These are phyloP conservation scores for Wasmannia auropunctata DNA, from an alignment of 1,140 invertebrate species.

Conservation along the genomic window DNA sequence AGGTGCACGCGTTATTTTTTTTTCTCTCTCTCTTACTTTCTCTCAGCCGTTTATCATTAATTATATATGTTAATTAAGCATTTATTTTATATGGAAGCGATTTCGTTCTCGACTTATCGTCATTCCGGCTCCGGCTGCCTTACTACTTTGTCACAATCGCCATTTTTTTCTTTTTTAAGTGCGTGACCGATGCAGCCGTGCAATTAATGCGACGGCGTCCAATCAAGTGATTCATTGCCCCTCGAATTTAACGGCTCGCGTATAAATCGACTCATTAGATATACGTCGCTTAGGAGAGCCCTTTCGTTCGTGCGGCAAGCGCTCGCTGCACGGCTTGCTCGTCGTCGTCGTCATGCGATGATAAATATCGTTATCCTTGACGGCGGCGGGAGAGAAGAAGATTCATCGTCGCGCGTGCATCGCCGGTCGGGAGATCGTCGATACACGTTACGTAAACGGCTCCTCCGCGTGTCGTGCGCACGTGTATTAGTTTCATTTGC, in stretches of 20 bases:
- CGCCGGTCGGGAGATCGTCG: neutral
- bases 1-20: slow-evolving; percentile 58
- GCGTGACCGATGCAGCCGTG: slow-evolving; percentile 18
- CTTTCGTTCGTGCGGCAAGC: neutral
- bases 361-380: slow-evolving; percentile 20
- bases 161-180: neutral
- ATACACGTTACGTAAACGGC: slow-evolving; percentile 6
- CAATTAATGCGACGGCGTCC: neutral
- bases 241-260: slow-evolving; percentile 22
- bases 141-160: neutral
- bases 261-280: slow-evolving; percentile 14
- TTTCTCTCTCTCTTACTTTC: neutral
- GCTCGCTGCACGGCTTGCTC: neutral
- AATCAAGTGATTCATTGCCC: slow-evolving; percentile 34
- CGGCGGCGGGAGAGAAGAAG: neutral
- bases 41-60: slow-evolving; percentile 10
- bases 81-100: slow-evolving; percentile 3
- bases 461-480: neutral
- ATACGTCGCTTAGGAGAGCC: neutral
- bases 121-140: neutral
- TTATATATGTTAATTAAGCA: slow-evolving; percentile 40
- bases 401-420: neutral
- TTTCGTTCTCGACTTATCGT: too few relatives aligned
- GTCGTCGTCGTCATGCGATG: neutral
- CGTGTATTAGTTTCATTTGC: slow-evolving; percentile 10